Percentiles rank a stretch among this genome's conserved stretches.
phyloP scores from a whole-genome alignment of 2,113 vertebrate species.

The Xenus cinereus region DNA sequence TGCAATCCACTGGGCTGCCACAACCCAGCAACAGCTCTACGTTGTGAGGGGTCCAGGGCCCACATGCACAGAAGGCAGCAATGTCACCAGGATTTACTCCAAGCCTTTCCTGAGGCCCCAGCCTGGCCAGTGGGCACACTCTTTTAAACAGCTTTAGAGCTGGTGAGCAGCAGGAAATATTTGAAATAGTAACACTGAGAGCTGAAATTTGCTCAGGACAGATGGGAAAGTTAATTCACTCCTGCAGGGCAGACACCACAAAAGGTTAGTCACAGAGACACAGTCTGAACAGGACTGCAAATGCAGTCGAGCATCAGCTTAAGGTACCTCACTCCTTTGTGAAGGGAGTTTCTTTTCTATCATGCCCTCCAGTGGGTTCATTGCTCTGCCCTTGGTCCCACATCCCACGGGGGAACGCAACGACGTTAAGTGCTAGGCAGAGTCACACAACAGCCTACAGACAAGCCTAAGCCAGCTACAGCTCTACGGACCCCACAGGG shows the following conservation, averaged over 20 bases:
- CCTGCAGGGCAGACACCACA: not conserved
- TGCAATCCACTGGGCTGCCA: not conserved
- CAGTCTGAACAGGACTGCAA: not conserved
- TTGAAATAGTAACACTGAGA: not conserved
- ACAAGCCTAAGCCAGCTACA: not conserved
- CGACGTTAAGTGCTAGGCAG: not conserved
- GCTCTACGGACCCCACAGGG: not conserved
- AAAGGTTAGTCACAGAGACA: not conserved
- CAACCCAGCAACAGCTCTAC: not conserved
- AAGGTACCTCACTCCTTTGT: not conserved
- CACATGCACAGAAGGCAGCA: not conserved
- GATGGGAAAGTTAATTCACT: conserved; percentile 3
- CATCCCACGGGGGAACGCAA: not conserved
- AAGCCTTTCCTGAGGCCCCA: not conserved
- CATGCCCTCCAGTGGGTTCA: not conserved
- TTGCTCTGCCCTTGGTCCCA: not conserved
- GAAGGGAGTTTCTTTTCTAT: not conserved
- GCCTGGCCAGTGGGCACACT: not conserved
- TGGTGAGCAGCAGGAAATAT: not conserved
- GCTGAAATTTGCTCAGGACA: not conserved
- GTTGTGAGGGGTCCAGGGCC: fast-evolving
- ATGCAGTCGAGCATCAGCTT: not conserved
- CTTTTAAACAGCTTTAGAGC: not conserved
- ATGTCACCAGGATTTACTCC: not conserved
- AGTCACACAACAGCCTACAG: not conserved